Conservation (phyloP, 1,140 invertebrate species). For the Carposina sasakii region DNA sequence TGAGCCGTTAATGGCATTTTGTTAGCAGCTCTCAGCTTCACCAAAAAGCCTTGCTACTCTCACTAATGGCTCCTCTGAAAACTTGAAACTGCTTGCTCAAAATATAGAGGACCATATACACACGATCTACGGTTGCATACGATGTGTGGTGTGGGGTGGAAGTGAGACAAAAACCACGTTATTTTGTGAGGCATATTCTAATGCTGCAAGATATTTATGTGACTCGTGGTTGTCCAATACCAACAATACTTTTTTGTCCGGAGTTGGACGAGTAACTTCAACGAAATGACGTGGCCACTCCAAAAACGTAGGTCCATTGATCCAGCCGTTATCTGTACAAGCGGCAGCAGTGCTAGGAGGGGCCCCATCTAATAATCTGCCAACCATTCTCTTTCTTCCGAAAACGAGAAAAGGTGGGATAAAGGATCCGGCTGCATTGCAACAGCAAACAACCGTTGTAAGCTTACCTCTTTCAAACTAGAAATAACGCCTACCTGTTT, state of each 20-base stretch:
- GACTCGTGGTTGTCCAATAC: slow-evolving; percentile 21
- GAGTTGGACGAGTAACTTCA: slow-evolving; percentile 21
- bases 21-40: slow-evolving; percentile 31
- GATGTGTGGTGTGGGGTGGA: slow-evolving; percentile 23
- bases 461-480: slow-evolving; percentile 33
- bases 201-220: slow-evolving; percentile 18
- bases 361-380: slow-evolving; percentile 23
- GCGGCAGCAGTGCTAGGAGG: slow-evolving; percentile 20
- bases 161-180: slow-evolving; percentile 33
- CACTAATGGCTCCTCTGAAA: slow-evolving; percentile 30
- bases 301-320: slow-evolving; percentile 19
- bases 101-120: slow-evolving; percentile 42
- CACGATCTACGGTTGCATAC: slow-evolving; percentile 46
- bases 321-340: slow-evolving; percentile 29
- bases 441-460: slow-evolving; percentile 24
- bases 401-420: slow-evolving; percentile 5
- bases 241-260: slow-evolving; percentile 29
- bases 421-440: slow-evolving; percentile 15
- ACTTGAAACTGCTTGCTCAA: slow-evolving; percentile 23
- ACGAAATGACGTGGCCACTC: slow-evolving; percentile 24
- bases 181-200: slow-evolving; percentile 32
- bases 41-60: slow-evolving; percentile 4
- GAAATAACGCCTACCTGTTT: slow-evolving; percentile 30
- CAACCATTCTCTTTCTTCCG: slow-evolving; percentile 11
- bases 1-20: slow-evolving; percentile 34